A percentile compares a stretch with the other conserved stretches of the same genome.
These are phyloP conservation scores for Chunga burmeisteri DNA, from an alignment of 2,113 vertebrate genomes.

Conservation along the genomic window DNA sequence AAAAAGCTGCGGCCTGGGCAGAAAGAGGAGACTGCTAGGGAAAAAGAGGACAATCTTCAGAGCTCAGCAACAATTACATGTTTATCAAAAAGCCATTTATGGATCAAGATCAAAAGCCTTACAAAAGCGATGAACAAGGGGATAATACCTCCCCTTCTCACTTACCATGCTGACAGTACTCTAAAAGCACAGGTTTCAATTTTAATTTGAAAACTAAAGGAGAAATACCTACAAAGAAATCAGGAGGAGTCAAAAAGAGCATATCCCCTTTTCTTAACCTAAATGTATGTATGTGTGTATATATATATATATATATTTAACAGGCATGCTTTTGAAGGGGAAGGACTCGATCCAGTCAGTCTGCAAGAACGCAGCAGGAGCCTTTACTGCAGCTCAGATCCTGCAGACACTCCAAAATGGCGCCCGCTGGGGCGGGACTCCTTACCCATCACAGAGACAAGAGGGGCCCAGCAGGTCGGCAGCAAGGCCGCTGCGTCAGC, in stretches of 20 bases:
- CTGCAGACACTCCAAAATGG: not conserved
- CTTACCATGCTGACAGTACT: not conserved
- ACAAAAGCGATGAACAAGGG: not conserved
- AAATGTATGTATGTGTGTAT: rapidly evolving
- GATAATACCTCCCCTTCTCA: not conserved
- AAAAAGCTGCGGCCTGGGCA: not conserved
- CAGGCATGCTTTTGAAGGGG: not conserved
- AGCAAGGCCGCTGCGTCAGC: not conserved
- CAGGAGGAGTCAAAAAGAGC: not conserved
- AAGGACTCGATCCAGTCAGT: not conserved
- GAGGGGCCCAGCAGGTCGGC: not conserved
- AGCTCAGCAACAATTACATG: not conserved
- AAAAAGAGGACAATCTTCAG: not conserved
- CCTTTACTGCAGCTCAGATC: not conserved
- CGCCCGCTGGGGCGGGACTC: rapidly evolving
- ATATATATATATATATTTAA: not conserved
- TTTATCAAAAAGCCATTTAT: not conserved
- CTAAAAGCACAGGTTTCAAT: not conserved
- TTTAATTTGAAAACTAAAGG: not conserved
- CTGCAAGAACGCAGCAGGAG: not conserved
- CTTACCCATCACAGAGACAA: not conserved
- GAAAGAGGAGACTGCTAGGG: not conserved
- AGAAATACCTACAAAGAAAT: not conserved
- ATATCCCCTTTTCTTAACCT: not conserved
- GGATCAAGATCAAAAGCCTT: not conserved